Base-by-base conservation (phyloP, 2,797 vertebrate species). In the Hafferia zeledoni region DNA sequence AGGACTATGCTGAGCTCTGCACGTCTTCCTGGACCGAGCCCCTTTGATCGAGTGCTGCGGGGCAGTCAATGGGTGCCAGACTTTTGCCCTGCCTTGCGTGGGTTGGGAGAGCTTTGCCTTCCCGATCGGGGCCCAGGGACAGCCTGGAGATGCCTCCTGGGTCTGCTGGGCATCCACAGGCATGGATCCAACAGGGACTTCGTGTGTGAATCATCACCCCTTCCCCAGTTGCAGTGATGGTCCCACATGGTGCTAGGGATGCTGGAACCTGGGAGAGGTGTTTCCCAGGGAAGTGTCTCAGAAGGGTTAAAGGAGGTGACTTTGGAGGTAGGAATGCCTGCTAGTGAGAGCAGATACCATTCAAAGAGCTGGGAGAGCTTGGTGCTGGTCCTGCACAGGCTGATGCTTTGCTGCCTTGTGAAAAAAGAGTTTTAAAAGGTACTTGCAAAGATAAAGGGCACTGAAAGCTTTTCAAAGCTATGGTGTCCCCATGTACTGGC, bases 201-300 rank as follows among this genome's bases (percentile, higher is more conserved):
- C 3, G 11, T 6, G 2, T 0, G 2, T 64, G 56, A 80, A n/a
- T 64, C 57, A 50, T 57, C 10, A 6, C 6, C 57, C n/a, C 47
- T 81, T 86, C 27, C 24, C 17, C 7, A 2, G 43, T 23, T 33
- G 41, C 23, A 25, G 13, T 13, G n/a, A 10, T 4, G 19, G 47
- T 83, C 60, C 30, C 2, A 0, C 1, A 0, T 1, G 7, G 23
- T 6, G 2, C 28, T 1, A 4, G 53, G 41, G 83, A 60, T 20
- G 24, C 19, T 0, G 0, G 55, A 71, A 24, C 33, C 37, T 11
- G 2, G 25, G 43, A 65, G 24, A 68, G 16, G 19, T 68, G 76
- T 61, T 87, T 90, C 13, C 52, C 68, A 57, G 79, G 33, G 33
- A 49, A 53, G 13, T 63, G 18, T 28, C 37, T 79, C 37, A 65